Base-by-base conservation (phyloP, 92 coral and sea anemone genomes). In the Pocillopora grandis region DNA sequence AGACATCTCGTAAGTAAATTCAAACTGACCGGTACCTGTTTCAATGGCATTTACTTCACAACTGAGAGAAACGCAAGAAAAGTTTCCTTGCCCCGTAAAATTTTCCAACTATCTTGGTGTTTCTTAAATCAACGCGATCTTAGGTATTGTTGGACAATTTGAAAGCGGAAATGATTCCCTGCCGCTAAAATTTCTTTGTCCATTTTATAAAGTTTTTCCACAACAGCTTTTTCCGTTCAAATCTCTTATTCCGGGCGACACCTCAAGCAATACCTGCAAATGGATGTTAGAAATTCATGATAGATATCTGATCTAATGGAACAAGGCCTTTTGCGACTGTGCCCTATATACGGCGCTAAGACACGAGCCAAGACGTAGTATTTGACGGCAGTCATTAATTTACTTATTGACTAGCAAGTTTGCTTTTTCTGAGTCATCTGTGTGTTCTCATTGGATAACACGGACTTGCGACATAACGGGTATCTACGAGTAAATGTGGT, bases 331-430 rank as follows among this genome's bases (percentile, higher is more conserved):
- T 42, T 7, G 52, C 4, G 52, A 42, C 52, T 42, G 52, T 42
- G 52, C 8, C 52, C 52, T 42, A 42, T 42, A 42, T 42, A 42
- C 52, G 8, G 12, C 49, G 65, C 59, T 15, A 63, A 17, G 10
- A 20, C 57, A 52, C 70, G 66, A 56, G 12, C 10, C 0, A 5
- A 37, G 77, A 70, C 11, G 57, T 36, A 12, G 72, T 27, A 60
- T 58, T 15, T 19, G 61, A 37, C 62, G 35, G 21, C 61, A 37
- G 85, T 81, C 85, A 81, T 71, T 83, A 27, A 74, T 75, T 74
- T 83, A 73, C 86, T 75, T 64, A 72, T 73, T 83, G 2, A 62
- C 79, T 59, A 18, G 80, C 80, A 31, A 62, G 86, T 62, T 73
- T 73, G 76, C 66, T 65, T 83, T 63, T 62, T 55, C 18, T 31